Base-by-base conservation (phyloP, 2,797 vertebrate species). In the Melanotaenia parkinsoni region DNA sequence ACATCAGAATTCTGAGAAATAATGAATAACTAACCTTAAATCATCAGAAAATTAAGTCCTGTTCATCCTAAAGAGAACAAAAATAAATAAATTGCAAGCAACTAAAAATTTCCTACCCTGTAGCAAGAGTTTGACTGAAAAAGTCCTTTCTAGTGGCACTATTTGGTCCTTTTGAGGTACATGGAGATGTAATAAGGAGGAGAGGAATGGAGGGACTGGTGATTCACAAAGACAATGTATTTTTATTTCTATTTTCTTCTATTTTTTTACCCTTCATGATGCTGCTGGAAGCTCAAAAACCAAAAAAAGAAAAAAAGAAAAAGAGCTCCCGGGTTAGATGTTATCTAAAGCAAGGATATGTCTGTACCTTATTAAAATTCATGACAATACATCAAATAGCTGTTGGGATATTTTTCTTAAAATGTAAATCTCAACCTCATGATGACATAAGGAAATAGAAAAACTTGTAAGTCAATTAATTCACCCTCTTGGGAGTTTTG, bases 371-470 rank as follows among this genome's bases (percentile, higher is more conserved):
- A 14, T 24, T 13, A 51, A 51, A 51, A 51, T 51, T 51, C 50
- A 24, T 6, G 12, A n/a, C 9, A 45, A 20, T 13, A 6, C 5
- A 2, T 58, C n/a, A 45, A 24, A 45, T 24, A 33, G 32, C 16
- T 57, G 8, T 67, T 62, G 37, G 18, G 24, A 53, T 53, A 26
- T 37, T 26, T 43, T 18, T 33, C 53, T 47, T 58, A 20, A 33
- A 76, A 66, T 51, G 16, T 2, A 76, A 45, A 69, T 63, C 38
- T 47, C 35, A 45, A 20, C 22, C 20, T 58, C 16, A 22, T 26
- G 50, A 24, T 37, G 45, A 53, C 8, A 26, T 51, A 33, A 35
- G 9, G 2, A 54, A 24, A 60, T 60, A 53, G 7, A 8, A 5
- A 1, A 53, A 5, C 4, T 70, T 53, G 51, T 14, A 28, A 26